Percentiles rank a stretch among this genome's conserved stretches.
Conservation (phyloP, 2,113 vertebrate species). For the Sander vitreus region DNA sequence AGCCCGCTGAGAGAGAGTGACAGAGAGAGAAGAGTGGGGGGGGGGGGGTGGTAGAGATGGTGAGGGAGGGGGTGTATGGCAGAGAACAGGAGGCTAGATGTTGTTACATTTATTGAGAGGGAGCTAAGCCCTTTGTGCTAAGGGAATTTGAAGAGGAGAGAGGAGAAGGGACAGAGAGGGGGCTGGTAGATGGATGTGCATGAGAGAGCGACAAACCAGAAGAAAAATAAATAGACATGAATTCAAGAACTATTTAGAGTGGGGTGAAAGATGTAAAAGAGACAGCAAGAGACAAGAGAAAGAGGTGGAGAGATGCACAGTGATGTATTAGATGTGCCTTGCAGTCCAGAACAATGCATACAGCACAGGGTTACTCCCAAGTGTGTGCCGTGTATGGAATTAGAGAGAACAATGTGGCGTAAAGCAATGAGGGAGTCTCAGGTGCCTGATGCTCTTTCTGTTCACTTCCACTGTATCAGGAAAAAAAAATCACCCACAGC, state of each 20-base stretch:
- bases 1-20: conserved; percentile 48
- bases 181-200: not conserved
- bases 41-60: not conserved
- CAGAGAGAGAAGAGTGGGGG: conserved; percentile 8
- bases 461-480: conserved; percentile 36
- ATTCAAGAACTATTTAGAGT: conserved; percentile 29
- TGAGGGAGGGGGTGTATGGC: not conserved
- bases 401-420: conserved; percentile 68
- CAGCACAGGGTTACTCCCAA: conserved; percentile 50
- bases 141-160: conserved; percentile 55
- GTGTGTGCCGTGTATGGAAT: conserved; percentile 62
- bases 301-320: conserved; percentile 53
- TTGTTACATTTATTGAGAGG: conserved; percentile 67
- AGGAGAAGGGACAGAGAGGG: conserved; percentile 39
- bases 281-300: conserved; percentile 34
- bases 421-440: conserved; percentile 66
- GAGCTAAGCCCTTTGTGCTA: conserved; percentile 49
- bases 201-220: conserved; percentile 17
- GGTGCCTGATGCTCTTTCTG: conserved; percentile 50
- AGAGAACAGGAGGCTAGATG: conserved; percentile 49
- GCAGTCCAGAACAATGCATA: conserved; percentile 35
- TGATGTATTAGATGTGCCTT: conserved; percentile 69
- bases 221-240: conserved; percentile 60
- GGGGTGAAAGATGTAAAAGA: conserved; percentile 11
- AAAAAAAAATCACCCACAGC: conserved; percentile 38